These are phyloP conservation scores for Myodes glareolus DNA, from an alignment of 2,113 vertebrate genomes.

Conservation along the genomic window DNA sequence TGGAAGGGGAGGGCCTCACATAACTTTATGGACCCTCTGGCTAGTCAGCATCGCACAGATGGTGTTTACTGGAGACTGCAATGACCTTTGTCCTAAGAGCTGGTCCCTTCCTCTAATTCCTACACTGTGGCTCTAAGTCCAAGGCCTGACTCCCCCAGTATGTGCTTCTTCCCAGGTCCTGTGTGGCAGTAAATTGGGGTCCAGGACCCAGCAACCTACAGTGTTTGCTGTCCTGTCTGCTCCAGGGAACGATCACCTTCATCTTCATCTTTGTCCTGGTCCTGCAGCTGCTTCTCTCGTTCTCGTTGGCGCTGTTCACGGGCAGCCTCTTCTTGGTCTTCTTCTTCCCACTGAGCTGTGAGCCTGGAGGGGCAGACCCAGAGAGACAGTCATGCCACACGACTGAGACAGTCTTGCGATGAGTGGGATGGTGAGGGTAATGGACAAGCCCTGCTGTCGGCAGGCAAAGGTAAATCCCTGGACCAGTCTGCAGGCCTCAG, in stretches of 20 bases:
- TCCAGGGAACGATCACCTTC: neutral
- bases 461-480: neutral
- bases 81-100: neutral
- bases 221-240: slow-evolving; percentile 29
- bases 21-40: neutral
- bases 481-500: neutral
- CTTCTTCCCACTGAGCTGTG: slow-evolving; percentile 90
- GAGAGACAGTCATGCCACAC: neutral
- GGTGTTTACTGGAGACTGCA: neutral
- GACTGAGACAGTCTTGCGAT: neutral
- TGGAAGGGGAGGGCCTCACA: neutral
- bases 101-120: neutral
- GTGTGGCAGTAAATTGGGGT: neutral
- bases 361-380: slow-evolving; percentile 83
- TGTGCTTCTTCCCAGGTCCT: neutral
- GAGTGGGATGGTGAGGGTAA: neutral
- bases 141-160: no score
- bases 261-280: slow-evolving; percentile 64
- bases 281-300: slow-evolving; percentile 83
- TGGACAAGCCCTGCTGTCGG: neutral
- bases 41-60: neutral
- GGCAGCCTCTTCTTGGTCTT: slow-evolving; percentile 91
- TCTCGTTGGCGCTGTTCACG: slow-evolving; percentile 86
- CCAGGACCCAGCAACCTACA: neutral
- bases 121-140: neutral